Evolutionary conservation across 2,888 invertebrate genomes (phyloP).

Genomic region (Cryptus armator): DNA sequence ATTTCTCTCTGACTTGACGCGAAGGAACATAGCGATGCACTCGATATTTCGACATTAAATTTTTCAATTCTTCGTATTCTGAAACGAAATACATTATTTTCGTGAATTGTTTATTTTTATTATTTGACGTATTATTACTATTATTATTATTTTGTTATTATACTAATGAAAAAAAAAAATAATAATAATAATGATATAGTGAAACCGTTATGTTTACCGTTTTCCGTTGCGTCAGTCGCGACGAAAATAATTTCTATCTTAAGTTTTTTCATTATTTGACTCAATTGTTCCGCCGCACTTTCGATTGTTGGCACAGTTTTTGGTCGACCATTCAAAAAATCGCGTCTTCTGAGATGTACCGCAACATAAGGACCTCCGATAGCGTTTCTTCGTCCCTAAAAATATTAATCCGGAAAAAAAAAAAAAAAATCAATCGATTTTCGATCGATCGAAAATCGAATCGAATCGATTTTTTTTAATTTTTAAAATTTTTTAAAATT

Average conservation of each 20-base stretch:
- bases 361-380: slow-evolving; percentile 91
- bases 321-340: slow-evolving; percentile 92
- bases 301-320: slow-evolving; percentile 92
- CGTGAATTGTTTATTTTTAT: background rate
- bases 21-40: slow-evolving; percentile 85
- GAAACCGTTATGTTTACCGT: slow-evolving; percentile 82
- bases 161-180: too few relatives aligned
- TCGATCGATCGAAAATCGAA: too few relatives aligned
- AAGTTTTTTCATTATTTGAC: slow-evolving; percentile 87
- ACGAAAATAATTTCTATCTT: slow-evolving; percentile 90
- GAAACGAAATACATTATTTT: slow-evolving; percentile 70
- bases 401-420: background rate
- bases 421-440: too few relatives aligned
- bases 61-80: slow-evolving; percentile 86
- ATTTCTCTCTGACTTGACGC: slow-evolving; percentile 85
- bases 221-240: slow-evolving; percentile 92
- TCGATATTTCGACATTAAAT: slow-evolving; percentile 84
- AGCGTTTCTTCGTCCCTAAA: slow-evolving; percentile 86
- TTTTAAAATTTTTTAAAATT: too few relatives aligned
- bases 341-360: slow-evolving; percentile 94
- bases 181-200: too few relatives aligned
- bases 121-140: too few relatives aligned
- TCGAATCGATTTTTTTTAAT: too few relatives aligned
- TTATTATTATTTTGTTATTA: too few relatives aligned
- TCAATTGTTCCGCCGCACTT: slow-evolving; percentile 92